Conservation (phyloP, 2,888 invertebrate species). For the Plemyria rubiginata region DNA sequence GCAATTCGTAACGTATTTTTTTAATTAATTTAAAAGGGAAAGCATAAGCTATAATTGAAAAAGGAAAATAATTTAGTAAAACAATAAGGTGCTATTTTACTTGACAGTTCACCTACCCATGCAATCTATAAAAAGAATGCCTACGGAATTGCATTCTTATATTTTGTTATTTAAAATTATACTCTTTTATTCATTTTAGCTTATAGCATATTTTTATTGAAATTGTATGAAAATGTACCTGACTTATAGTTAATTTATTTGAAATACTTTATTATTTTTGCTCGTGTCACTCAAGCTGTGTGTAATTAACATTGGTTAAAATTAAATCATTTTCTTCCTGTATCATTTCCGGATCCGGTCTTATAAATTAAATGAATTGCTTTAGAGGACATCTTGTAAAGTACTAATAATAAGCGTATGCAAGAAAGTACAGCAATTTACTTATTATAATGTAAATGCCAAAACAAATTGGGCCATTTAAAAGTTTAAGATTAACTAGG, state of each 20-base stretch:
- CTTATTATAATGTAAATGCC: slow-evolving; percentile 28
- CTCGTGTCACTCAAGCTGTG: slow-evolving; percentile 38
- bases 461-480: slow-evolving; percentile 27
- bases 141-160: too few relatives aligned
- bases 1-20: slow-evolving; percentile 20
- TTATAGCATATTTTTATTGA: too few relatives aligned
- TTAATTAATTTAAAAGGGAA: slow-evolving; percentile 6
- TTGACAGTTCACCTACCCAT: too few relatives aligned
- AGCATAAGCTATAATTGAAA: slow-evolving; percentile 1
- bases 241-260: too few relatives aligned
- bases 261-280: background rate
- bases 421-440: slow-evolving; percentile 17
- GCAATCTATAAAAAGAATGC: too few relatives aligned
- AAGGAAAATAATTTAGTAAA: background rate
- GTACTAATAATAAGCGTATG: slow-evolving; percentile 21
- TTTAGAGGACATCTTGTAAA: slow-evolving; percentile 26
- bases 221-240: too few relatives aligned
- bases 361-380: slow-evolving; percentile 34
- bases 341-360: slow-evolving; percentile 53
- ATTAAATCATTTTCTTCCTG: slow-evolving; percentile 52
- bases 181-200: too few relatives aligned
- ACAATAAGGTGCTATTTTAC: background rate
- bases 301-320: slow-evolving; percentile 45
- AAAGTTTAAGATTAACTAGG: slow-evolving; percentile 18
- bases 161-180: too few relatives aligned